Percentiles rank a stretch among this genome's conserved stretches.
Conservation (phyloP, 2,888 invertebrate genomes). For the Ellobium chinense region DNA sequence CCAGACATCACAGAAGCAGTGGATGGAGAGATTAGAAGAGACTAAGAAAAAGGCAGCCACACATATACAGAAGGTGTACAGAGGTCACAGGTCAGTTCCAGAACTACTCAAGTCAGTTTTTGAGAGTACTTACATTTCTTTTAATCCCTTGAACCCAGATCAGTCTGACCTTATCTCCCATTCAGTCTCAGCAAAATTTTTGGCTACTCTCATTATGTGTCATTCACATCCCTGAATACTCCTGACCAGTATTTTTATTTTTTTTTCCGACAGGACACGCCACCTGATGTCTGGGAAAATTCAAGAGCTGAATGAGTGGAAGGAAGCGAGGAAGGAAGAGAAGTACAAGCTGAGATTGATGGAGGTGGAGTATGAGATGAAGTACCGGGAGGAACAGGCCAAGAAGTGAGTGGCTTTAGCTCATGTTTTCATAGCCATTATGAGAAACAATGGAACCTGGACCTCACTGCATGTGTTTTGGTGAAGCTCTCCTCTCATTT, state of each 20-base stretch:
- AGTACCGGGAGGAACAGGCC: conserved; percentile 46
- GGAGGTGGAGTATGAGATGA: conserved; percentile 49
- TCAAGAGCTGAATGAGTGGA: conserved; percentile 50
- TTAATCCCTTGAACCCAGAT: too few relatives aligned
- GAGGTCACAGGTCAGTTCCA: conserved; percentile 62
- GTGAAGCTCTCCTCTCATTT: too few relatives aligned
- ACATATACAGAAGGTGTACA: conserved; percentile 63
- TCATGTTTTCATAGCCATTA: too few relatives aligned
- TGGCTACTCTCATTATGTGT: too few relatives aligned
- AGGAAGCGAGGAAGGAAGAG: conserved; percentile 48
- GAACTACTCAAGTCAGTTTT: too few relatives aligned
- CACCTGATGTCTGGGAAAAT: conserved; percentile 36
- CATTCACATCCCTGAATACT: too few relatives aligned
- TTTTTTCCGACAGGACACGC: conserved; percentile 27
- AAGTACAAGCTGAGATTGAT: conserved; percentile 46
- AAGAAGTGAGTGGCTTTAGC: conserved; percentile 30
- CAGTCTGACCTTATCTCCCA: too few relatives aligned
- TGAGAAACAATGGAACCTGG: too few relatives aligned
- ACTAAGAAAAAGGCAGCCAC: conserved; percentile 56
- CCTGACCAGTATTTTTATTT: background rate
- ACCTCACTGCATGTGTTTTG: too few relatives aligned
- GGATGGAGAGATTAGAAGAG: conserved; percentile 54
- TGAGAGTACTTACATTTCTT: too few relatives aligned
- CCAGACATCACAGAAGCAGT: conserved; percentile 51
- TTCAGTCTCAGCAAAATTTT: too few relatives aligned